These are phyloP conservation scores for Sesia bembeciformis DNA, from an alignment of 2,888 invertebrate genomes.

Conservation along the genomic window DNA sequence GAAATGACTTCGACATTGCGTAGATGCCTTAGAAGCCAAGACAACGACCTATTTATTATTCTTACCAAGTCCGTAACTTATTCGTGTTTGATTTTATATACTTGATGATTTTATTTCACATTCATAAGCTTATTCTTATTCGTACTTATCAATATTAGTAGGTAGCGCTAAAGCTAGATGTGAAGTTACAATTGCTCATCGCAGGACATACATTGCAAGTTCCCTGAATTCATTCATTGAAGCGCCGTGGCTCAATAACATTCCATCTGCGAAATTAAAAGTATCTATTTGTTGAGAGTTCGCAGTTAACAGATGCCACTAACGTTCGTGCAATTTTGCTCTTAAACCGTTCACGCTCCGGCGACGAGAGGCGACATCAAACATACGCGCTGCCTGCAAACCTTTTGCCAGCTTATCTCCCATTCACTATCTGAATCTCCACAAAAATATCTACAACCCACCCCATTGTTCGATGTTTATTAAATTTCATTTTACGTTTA, in stretches of 20 bases:
- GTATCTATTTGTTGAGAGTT: constrained; percentile 56
- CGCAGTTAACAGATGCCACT: constrained; percentile 67
- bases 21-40: too few relatives aligned
- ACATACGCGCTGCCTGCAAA: constrained; percentile 62
- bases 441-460: constrained; percentile 57
- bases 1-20: too few relatives aligned
- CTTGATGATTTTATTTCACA: too few relatives aligned
- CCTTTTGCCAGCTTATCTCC: constrained; percentile 72
- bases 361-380: constrained; percentile 70
- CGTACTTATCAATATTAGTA: too few relatives aligned
- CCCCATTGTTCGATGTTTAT: constrained; percentile 67
- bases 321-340: constrained; percentile 64
- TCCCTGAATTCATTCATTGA: not conserved
- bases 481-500: constrained; percentile 73
- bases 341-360: constrained; percentile 65
- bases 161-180: too few relatives aligned
- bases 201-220: not conserved
- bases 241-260: constrained; percentile 26
- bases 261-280: constrained; percentile 71
- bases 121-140: too few relatives aligned
- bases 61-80: too few relatives aligned
- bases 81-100: too few relatives aligned
- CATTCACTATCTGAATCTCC: constrained; percentile 64
- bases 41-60: too few relatives aligned
- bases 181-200: too few relatives aligned